phyloP scores from a whole-genome alignment of 2,113 vertebrate genomes.

The Ciconia maguari region DNA sequence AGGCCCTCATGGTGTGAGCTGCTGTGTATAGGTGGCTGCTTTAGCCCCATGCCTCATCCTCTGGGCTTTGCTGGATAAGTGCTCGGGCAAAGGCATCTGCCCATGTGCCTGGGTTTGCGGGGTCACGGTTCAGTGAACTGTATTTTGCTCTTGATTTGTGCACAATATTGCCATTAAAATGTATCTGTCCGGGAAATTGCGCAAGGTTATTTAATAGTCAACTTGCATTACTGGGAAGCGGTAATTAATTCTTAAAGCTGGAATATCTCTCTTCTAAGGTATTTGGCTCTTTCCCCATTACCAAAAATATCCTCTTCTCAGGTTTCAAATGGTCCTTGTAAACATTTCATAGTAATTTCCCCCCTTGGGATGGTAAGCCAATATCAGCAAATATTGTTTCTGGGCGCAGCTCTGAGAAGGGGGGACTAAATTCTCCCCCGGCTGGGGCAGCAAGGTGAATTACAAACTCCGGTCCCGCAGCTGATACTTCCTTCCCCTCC shows the following conservation, averaged over 20 bases:
- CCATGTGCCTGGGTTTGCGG: background rate
- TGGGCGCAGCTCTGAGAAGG: background rate
- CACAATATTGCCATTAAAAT: background rate
- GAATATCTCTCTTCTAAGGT: background rate
- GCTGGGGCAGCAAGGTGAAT: background rate
- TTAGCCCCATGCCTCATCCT: background rate
- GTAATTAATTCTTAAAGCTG: conserved; percentile 43
- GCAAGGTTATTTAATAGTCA: background rate
- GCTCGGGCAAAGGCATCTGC: background rate
- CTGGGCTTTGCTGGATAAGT: background rate
- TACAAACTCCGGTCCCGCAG: background rate
- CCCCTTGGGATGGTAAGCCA: background rate
- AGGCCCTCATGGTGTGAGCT: background rate
- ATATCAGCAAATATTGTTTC: background rate
- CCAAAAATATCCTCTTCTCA: background rate
- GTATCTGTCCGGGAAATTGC: background rate
- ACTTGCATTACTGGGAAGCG: background rate
- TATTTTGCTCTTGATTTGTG: background rate
- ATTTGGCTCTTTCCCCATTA: background rate
- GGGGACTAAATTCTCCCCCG: background rate
- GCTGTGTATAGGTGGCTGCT: background rate
- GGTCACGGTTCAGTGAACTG: background rate
- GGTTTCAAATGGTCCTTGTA: background rate
- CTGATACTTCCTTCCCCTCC: background rate
- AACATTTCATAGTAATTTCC: background rate